Evolutionary conservation across 2,888 invertebrate species (phyloP).

Genomic region (Leptinotarsa tumamoca): DNA sequence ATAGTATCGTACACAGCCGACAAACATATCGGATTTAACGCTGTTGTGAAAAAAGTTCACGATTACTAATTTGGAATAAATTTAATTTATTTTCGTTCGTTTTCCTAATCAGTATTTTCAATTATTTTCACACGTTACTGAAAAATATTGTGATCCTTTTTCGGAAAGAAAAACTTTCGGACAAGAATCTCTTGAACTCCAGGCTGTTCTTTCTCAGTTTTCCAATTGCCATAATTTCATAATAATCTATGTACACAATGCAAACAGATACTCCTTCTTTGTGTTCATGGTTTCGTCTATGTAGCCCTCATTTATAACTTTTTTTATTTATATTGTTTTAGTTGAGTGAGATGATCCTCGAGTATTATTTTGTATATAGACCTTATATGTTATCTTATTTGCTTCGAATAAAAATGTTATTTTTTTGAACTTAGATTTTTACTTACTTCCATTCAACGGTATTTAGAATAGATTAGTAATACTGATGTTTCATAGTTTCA

Average conservation of each 20-base stretch:
- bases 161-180: not conserved
- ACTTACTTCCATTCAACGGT: not conserved
- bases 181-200: constrained; percentile 3
- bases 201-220: constrained; percentile 15
- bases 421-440: constrained; percentile 28
- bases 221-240: constrained; percentile 37
- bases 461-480: not conserved
- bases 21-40: constrained; percentile 64
- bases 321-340: constrained; percentile 40
- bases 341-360: constrained; percentile 38
- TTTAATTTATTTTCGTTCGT: constrained; percentile 36
- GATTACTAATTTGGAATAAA: constrained; percentile 47
- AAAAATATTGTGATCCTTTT: not conserved
- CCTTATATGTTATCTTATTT: constrained; percentile 28
- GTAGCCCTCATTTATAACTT: constrained; percentile 33
- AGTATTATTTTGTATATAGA: constrained; percentile 41
- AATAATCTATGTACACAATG: constrained; percentile 22
- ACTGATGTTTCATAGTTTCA: too few relatives aligned
- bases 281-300: constrained; percentile 49
- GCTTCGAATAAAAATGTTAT: constrained; percentile 44
- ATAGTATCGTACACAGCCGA: constrained; percentile 64
- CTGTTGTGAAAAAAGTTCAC: constrained; percentile 61
- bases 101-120: constrained; percentile 37
- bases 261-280: constrained; percentile 47
- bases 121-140: not conserved